These are phyloP conservation scores for Drosophila asahinai DNA, from an alignment of 1,140 invertebrate genomes.

Conservation along the genomic window DNA sequence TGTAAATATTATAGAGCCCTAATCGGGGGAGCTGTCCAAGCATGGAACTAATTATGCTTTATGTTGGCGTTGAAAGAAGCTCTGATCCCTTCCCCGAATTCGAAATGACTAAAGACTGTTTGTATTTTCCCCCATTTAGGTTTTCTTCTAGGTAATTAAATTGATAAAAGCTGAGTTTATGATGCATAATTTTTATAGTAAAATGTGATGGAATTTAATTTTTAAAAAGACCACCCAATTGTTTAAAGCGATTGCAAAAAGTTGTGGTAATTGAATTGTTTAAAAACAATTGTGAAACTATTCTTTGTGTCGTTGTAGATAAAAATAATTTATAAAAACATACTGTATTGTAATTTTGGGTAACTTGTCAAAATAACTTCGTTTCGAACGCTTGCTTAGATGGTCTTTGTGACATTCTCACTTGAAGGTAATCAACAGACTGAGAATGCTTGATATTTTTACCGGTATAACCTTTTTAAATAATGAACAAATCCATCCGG, in stretches of 20 bases:
- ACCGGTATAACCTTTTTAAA: not conserved
- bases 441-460: not conserved
- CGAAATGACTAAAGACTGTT: slow-evolving; percentile 11
- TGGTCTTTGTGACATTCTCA: too few species aligned
- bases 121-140: not conserved
- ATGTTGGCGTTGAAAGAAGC: slow-evolving; percentile 55
- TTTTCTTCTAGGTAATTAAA: slow-evolving; percentile 8
- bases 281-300: too few species aligned
- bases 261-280: too few species aligned
- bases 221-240: not conserved
- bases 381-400: too few species aligned
- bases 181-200: slow-evolving; percentile 2
- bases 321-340: too few species aligned
- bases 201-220: slow-evolving; percentile 36
- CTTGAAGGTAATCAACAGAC: too few species aligned
- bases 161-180: slow-evolving; percentile 51
- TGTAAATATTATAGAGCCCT: slow-evolving; percentile 62
- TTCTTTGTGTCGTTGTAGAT: too few species aligned
- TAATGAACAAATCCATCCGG: not conserved
- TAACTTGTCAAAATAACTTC: not conserved
- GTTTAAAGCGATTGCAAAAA: not conserved
- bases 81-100: slow-evolving; percentile 6
- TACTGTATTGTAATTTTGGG: too few species aligned
- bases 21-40: slow-evolving; percentile 43
- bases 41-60: slow-evolving; percentile 65